A percentile compares a stretch with the other conserved stretches of the same genome.
Conservation (phyloP, 2,113 vertebrate genomes). For the Petrocephalus zakoni region DNA sequence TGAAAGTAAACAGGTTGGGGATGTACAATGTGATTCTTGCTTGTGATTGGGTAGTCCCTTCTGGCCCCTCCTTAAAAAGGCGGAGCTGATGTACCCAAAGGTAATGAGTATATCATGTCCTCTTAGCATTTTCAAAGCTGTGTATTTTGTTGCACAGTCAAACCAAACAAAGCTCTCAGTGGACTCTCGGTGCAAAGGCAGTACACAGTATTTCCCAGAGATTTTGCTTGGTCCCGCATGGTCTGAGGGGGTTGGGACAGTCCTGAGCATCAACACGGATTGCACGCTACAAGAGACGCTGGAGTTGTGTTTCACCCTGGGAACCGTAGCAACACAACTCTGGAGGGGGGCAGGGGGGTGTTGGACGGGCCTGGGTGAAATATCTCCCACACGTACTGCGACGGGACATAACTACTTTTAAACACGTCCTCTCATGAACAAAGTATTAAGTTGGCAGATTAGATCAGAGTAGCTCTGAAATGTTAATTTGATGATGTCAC, state of each 20-base stretch:
- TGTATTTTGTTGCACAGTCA: no score
- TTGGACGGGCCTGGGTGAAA: not conserved
- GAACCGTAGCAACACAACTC: not conserved
- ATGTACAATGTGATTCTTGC: no score
- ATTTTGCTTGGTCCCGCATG: not conserved
- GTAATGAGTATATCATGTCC: no score
- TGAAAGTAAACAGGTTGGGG: no score
- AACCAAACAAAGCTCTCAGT: not conserved
- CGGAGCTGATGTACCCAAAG: no score
- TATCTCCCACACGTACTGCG: not conserved
- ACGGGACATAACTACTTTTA: not conserved
- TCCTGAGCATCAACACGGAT: not conserved
- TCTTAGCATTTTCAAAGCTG: no score
- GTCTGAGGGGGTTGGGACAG: not conserved
- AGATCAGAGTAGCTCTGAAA: no score
- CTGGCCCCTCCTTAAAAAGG: no score
- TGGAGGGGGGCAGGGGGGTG: not conserved
- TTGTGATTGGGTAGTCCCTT: no score
- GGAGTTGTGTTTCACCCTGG: constrained; percentile 12
- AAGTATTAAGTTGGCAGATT: not conserved
- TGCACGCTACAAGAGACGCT: constrained; percentile 3
- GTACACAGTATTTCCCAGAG: not conserved
- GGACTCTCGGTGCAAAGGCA: not conserved
- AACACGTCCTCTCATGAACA: not conserved
- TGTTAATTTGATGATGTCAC: not conserved